These are phyloP conservation scores for Peromyscus nudipes DNA, from an alignment of 2,797 vertebrate species.

Conservation along the genomic window DNA sequence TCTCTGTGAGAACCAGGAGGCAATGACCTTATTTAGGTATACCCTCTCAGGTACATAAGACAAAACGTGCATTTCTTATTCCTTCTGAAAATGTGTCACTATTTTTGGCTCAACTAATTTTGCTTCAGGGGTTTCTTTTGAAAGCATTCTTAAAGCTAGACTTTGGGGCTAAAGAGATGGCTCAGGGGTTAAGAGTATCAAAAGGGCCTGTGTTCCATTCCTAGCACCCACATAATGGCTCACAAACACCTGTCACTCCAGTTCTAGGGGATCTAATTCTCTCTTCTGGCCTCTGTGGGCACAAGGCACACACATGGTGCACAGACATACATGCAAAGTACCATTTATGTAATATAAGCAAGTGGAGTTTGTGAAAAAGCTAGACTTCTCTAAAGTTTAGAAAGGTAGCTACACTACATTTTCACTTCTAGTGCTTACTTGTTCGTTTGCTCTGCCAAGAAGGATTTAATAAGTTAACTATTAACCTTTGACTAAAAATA, in stretches of 20 bases:
- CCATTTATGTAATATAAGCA: not conserved
- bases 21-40: not conserved
- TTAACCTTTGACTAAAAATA: not conserved
- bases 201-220: not conserved
- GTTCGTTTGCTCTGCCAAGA: not conserved
- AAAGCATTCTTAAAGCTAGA: not conserved
- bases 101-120: not conserved
- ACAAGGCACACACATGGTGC: not conserved
- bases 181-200: not conserved
- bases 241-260: not conserved
- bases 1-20: not conserved
- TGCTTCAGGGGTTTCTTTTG: not conserved
- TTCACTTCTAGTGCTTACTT: not conserved
- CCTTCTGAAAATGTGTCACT: not conserved
- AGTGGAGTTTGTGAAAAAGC: not conserved
- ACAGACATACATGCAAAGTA: not conserved
- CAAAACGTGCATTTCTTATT: constrained; percentile 27
- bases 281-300: not conserved
- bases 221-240: not conserved
- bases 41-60: not conserved
- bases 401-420: not conserved
- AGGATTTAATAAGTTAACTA: not conserved
- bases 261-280: not conserved
- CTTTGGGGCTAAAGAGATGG: not conserved
- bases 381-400: not conserved